Evolutionary conservation across 2,113 vertebrate species (phyloP).

Genomic region (Sitta europaea): DNA sequence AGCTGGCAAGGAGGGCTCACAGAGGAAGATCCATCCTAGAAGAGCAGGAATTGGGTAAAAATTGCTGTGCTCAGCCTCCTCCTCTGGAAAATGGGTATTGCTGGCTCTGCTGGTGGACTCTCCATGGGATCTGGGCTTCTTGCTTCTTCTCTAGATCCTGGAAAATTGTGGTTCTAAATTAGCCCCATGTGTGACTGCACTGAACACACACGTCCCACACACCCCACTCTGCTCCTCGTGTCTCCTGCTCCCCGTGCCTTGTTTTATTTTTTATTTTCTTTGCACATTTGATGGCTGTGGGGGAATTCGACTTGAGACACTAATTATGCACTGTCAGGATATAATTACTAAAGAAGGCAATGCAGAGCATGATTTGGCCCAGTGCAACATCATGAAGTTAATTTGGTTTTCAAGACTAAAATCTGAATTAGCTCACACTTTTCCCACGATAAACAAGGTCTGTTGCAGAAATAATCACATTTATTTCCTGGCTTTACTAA

Average conservation of each 20-base stretch:
- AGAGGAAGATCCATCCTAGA: background rate
- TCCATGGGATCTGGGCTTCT: background rate
- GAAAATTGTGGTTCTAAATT: background rate
- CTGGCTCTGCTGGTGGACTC: background rate
- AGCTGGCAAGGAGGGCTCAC: background rate
- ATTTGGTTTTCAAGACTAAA: background rate
- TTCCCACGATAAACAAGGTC: background rate
- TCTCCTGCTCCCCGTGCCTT: background rate
- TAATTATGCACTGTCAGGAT: background rate
- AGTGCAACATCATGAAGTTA: background rate
- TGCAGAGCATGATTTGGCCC: background rate
- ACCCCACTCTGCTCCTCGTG: fast-evolving
- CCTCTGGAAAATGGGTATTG: background rate
- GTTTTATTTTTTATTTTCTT: background rate
- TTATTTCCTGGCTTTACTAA: background rate
- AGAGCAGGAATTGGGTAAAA: background rate
- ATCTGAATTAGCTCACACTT: background rate
- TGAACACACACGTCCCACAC: too few species aligned
- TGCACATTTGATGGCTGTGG: background rate
- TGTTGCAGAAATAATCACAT: background rate
- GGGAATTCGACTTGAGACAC: background rate
- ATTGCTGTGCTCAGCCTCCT: background rate
- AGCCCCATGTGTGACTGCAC: background rate
- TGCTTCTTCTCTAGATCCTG: background rate
- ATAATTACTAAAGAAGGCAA: background rate